phyloP scores from a whole-genome alignment of 2,113 vertebrate genomes.

The Hyla sarda region DNA sequence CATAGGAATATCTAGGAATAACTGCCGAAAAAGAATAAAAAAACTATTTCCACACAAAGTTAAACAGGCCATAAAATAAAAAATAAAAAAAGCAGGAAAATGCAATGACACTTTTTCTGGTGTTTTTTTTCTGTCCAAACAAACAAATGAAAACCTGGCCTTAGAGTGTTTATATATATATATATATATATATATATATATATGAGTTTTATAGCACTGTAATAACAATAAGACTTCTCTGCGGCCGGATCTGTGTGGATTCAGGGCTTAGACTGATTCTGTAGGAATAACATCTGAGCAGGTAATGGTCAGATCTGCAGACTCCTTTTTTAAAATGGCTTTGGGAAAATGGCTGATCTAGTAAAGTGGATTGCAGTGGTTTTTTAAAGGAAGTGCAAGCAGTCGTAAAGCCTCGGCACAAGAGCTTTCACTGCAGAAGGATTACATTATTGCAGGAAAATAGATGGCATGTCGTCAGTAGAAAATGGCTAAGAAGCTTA shows the following conservation, averaged over 20 bases:
- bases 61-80: too few relatives aligned
- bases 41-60: too few relatives aligned
- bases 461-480: conserved; percentile 1
- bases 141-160: too few relatives aligned
- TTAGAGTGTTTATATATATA: too few relatives aligned
- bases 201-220: neutral
- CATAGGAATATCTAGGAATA: too few relatives aligned
- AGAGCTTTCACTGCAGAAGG: conserved; percentile 40
- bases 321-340: neutral
- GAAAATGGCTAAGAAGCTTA: conserved; percentile 42
- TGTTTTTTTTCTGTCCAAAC: too few relatives aligned
- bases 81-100: too few relatives aligned
- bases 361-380: conserved; percentile 38
- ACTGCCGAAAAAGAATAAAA: too few relatives aligned
- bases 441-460: conserved; percentile 52
- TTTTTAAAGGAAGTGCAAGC: conserved; percentile 33
- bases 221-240: neutral
- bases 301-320: neutral
- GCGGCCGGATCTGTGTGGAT: neutral
- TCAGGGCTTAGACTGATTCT: neutral
- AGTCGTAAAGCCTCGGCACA: conserved; percentile 11
- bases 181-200: too few relatives aligned
- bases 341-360: conserved; percentile 21
- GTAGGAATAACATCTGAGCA: neutral
- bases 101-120: too few relatives aligned